These are phyloP conservation scores for Xenus cinereus DNA, from an alignment of 2,113 vertebrate species.

Conservation along the genomic window DNA sequence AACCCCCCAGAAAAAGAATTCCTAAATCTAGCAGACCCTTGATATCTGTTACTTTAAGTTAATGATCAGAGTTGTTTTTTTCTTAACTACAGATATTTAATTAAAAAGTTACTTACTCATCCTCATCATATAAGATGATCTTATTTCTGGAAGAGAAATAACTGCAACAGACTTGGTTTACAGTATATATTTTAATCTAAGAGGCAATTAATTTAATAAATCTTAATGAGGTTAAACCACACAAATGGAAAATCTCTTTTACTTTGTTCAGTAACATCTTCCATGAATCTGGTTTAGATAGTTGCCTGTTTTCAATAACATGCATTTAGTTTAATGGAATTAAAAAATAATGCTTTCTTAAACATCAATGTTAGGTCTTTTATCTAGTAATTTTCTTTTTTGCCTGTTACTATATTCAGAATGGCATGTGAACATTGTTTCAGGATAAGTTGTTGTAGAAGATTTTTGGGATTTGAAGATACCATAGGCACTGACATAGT, in stretches of 20 bases:
- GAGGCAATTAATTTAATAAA: neutral
- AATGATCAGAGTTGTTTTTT: neutral
- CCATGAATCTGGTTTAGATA: neutral
- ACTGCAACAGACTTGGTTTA: neutral
- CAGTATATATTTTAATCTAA: neutral
- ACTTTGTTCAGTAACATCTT: neutral
- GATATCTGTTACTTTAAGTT: neutral
- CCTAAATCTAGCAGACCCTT: neutral
- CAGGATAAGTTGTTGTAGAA: neutral
- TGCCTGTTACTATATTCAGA: neutral
- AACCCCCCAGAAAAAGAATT: neutral
- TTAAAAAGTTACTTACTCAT: neutral
- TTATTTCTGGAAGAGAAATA: neutral
- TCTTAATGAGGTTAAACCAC: neutral
- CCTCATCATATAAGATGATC: neutral
- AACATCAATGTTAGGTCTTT: neutral
- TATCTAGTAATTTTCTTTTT: neutral
- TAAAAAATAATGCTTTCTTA: neutral
- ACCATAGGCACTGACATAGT: neutral
- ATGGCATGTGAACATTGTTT: neutral
- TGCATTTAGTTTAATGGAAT: neutral
- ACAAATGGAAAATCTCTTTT: neutral
- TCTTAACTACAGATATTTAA: neutral
- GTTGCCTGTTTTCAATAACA: neutral
- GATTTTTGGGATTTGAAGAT: neutral